Evolutionary conservation across 2,113 vertebrate genomes (phyloP), one percentile per base, ranked within the genome.

Genomic region (Tyrannus savana): DNA sequence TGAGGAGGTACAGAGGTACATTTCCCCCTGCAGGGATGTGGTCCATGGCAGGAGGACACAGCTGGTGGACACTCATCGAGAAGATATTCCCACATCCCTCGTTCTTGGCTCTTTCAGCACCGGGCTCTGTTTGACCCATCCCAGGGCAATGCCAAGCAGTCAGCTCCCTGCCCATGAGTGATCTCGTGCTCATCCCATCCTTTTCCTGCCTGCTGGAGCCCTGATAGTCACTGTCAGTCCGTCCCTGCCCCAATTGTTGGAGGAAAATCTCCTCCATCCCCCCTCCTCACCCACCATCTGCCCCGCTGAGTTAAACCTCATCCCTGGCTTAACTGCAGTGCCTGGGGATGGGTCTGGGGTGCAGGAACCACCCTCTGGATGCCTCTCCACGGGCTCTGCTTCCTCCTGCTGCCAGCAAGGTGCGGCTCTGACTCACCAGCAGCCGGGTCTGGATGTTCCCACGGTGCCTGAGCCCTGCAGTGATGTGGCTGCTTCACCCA

Each of bases 361-460:
- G 1, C 24, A 24, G 16, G 28, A 23, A 4, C 49, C 60, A 4
- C 14, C 14, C 33, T 55, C 10, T 4, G 8, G 71, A 67, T 77
- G 41, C 37, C 44, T 64, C 67, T 79, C 35, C 2, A 0, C 1
- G 1, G 35, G 77, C 87, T 77, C 28, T 23, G 49, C 30, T 81
- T 37, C 39, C 74, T 39, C 41, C 77, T 68, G 78, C 18, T 94
- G 37, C 22, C 31, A 42, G 73, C 69, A 7, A 95, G 96, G 85
- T 37, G 53, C 55, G 84, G 96, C 86, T 79, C 71, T 95, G 94
- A 90, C 84, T 94, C 95, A 95, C 60, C 71, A 10, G 31, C 56
- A 18, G 18, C 44, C 22, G 25, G 62, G 79, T 63, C 81, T 72
- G 7, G 7, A 82, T 68, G 90, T 97, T 97, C 96, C 91, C 96